phyloP scores from a whole-genome alignment of 1,140 invertebrate genomes.

The Lanistes nyassanus region DNA sequence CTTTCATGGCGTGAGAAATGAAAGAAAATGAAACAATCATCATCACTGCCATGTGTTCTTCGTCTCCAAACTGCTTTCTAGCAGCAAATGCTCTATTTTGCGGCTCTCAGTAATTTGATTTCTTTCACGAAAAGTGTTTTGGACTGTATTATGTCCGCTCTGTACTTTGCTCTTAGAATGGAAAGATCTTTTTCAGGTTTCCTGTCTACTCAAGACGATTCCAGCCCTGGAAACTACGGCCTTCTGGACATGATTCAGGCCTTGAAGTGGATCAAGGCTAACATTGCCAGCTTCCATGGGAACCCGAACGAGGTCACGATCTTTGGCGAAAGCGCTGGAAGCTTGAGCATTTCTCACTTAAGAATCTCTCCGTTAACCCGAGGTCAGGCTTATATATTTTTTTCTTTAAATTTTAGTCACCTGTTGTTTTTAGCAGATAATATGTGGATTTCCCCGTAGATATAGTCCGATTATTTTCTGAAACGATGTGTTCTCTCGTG shows the following conservation, averaged over 20 bases:
- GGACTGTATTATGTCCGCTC: neutral
- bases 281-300: conserved; percentile 89
- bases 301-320: conserved; percentile 86
- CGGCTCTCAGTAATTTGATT: too few species aligned
- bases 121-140: too few species aligned
- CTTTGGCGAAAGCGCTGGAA: conserved; percentile 92
- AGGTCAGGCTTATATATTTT: neutral
- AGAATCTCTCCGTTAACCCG: neutral
- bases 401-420: neutral
- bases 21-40: too few species aligned
- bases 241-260: conserved; percentile 91
- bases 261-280: conserved; percentile 89
- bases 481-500: conserved; percentile 39
- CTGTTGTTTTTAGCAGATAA: too few species aligned
- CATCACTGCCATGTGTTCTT: neutral
- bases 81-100: neutral
- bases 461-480: too few species aligned
- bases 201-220: conserved; percentile 88
- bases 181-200: conserved; percentile 74
- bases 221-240: conserved; percentile 96
- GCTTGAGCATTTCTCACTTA: conserved; percentile 58
- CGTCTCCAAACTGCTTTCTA: neutral
- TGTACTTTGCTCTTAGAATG: neutral
- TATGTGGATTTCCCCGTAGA: too few species aligned
- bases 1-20: too few species aligned